Base-by-base conservation (phyloP, 64 coral and sea anemone genomes). In the Montipora foliosa region DNA sequence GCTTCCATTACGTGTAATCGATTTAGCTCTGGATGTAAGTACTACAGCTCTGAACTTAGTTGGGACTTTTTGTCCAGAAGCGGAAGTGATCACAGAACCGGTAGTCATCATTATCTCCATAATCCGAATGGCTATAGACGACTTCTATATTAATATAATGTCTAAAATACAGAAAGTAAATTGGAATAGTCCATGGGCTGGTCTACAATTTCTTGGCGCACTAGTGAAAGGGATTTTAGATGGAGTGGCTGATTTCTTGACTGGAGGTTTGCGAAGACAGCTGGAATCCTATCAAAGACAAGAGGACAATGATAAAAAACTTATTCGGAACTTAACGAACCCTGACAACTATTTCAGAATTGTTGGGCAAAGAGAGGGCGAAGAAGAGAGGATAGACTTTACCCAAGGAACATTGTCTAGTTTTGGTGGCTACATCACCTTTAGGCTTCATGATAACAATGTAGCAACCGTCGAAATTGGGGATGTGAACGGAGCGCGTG, bases 81-180 rank as follows among this genome's bases (percentile, higher is more conserved):
- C 91, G 25, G 82, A 87, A 93, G 91, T 93, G 12, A 61, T 93
- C 50, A 79, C 91, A 0, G 91, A 93, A 55, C 91, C 91, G n/a
- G 6, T 79, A 9, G 49, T 93, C 15, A 93, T 93, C 71, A 60
- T 93, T 10, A 82, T 93, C 10, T 93, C 91, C 66, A 87, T 93
- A 20, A 92, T 93, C 3, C 91, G 91, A 87, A 93, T 93, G 91
- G 91, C 91, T 7, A 93, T 93, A 70, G 91, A 87, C 59, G 91
- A 93, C 29, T 93, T 93, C 20, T 93, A 93, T 44, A 62, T 93
- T 12, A 83, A 93, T 17, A 93, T 93, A 3, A 93, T 87, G 82
- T 74, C 3, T 4, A 82, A 93, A 49, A 87, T 93, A 22, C 74
- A 93, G 2, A 93, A 93, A 79, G 74, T 78, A 6, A 68, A 90